phyloP scores from a whole-genome alignment of 2,797 vertebrate species.

The Cercopithecus petaurista region DNA sequence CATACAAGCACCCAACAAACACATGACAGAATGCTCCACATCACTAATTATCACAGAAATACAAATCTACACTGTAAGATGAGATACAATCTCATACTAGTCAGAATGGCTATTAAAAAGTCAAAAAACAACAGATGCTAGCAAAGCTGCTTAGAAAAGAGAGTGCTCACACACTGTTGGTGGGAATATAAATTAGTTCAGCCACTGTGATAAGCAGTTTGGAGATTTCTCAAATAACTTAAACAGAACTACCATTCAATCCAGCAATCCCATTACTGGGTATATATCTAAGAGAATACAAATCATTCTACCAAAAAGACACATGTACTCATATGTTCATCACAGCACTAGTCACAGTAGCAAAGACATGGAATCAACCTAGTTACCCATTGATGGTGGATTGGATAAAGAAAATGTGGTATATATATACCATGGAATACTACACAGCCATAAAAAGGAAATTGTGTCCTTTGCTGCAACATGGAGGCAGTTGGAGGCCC shows the following conservation, averaged over 20 bases:
- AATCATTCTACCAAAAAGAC: background rate
- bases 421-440: background rate
- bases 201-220: background rate
- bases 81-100: background rate
- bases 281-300: background rate
- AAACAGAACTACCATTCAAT: background rate
- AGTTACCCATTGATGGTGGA: background rate
- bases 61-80: background rate
- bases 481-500: background rate
- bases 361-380: background rate
- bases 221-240: background rate
- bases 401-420: background rate
- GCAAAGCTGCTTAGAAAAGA: background rate
- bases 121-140: background rate
- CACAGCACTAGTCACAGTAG: background rate
- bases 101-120: background rate
- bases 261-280: background rate
- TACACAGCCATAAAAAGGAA: background rate
- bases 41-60: background rate
- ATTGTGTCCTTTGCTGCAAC: background rate
- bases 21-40: background rate
- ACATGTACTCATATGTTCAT: background rate
- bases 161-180: background rate
- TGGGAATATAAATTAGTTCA: background rate
- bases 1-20: background rate